Evolutionary conservation across 2,113 vertebrate species (phyloP).

Genomic region (Leiothrix lutea): DNA sequence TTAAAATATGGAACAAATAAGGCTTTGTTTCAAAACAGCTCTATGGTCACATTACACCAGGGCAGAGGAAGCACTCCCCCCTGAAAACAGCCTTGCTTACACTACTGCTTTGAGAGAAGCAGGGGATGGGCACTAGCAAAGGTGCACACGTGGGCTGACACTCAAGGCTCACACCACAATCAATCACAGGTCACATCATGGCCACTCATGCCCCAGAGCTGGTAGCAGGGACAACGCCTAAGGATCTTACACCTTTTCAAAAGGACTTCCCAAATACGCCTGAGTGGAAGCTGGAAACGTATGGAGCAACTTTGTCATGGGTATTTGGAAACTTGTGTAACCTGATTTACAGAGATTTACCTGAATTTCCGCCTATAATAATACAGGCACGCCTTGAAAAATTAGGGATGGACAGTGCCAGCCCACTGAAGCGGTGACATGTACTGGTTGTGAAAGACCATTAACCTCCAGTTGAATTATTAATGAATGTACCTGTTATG

Average conservation of each 20-base stretch:
- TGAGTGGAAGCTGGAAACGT: not conserved
- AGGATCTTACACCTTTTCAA: not conserved
- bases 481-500: not conserved
- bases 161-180: not conserved
- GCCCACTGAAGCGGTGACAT: not conserved
- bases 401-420: not conserved
- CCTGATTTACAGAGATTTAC: not conserved
- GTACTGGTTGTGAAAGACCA: not conserved
- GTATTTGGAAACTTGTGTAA: not conserved
- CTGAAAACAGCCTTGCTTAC: not conserved
- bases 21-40: not conserved
- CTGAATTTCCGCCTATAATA: not conserved
- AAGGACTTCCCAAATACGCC: not conserved
- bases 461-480: not conserved
- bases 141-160: not conserved
- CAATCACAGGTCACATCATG: not conserved
- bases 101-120: not conserved
- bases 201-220: not conserved
- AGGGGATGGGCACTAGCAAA: accelerated
- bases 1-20: not conserved
- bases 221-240: not conserved
- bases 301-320: not conserved
- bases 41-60: not conserved
- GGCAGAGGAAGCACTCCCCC: not conserved
- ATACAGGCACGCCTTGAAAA: not conserved